Percentiles rank a stretch among this genome's conserved stretches.
phyloP scores from a whole-genome alignment of 2,797 vertebrate genomes.

The Spea hammondii region DNA sequence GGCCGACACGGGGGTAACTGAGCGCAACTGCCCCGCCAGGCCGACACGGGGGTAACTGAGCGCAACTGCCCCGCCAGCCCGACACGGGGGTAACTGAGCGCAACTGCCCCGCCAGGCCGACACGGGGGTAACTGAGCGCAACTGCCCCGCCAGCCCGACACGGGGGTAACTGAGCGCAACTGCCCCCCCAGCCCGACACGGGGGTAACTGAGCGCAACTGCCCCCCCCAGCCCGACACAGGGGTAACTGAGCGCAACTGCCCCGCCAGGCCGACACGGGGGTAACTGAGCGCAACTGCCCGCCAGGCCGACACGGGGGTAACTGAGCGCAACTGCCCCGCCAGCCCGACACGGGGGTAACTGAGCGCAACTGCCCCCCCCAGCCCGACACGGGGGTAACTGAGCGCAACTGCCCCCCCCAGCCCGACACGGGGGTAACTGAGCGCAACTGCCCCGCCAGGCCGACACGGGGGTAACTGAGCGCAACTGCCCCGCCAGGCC shows the following conservation, averaged over 20 bases:
- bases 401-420: no score
- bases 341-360: no score
- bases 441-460: no score
- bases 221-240: not conserved
- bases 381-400: no score
- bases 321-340: not conserved
- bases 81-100: no score
- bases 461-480: no score
- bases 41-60: no score
- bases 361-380: no score
- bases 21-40: no score
- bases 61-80: constrained; percentile 20
- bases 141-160: no score
- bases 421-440: no score
- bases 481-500: constrained; percentile 20
- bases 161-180: constrained; percentile 17
- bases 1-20: no score
- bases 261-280: not conserved
- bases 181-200: not conserved
- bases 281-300: not conserved
- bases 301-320: not conserved
- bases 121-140: not conserved
- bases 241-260: constrained; percentile 20
- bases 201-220: not conserved
- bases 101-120: not conserved